Base-by-base conservation (phyloP, 1,140 invertebrate genomes). In the Coptotermes formosanus region DNA sequence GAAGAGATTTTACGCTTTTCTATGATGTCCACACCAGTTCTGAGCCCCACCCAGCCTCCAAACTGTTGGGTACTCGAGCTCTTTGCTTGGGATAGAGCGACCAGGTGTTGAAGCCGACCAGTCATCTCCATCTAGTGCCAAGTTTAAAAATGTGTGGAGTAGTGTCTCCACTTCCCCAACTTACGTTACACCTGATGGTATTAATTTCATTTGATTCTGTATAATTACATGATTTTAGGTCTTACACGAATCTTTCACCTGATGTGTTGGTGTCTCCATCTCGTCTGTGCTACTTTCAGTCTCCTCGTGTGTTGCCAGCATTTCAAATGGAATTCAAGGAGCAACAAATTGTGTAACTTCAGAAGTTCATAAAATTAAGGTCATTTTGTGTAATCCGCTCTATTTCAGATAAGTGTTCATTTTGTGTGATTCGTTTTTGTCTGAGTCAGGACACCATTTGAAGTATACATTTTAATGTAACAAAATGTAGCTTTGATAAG, bases 391-490 rank as follows among this genome's bases (percentile, higher is more conserved):
- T 75, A 25, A 30, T 75, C n/a, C 64, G 30, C 64, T 75, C n/a
- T 75, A 75, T 75, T 75, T 75, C 64, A 75, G 21, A 69, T 69
- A 69, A 69, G 64, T 75, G 64, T 75, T 30, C 25, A 75, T 75
- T 75, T 75, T 75, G 64, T 75, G 64, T 75, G 64, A 75, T 30
- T 30, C 25, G 59, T 64, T 30, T 16, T 30, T 75, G n/a, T 75
- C n/a, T n/a, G 64, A 30, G 30, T n/a, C 64, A 14, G 14, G n/a
- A 75, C 64, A 75, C 8, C 25, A 30, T 30, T 75, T 30, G 64
- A 75, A 75, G 25, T 6, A n/a, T 30, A 30, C 25, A 11, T 75
- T 25, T n/a, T 75, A 30, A 75, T 30, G n/a, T 75, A 64, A 64
- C 7, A 12, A 30, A 75, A 75, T 75, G 64, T n/a, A 75, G 64